phyloP scores from a whole-genome alignment of 1,140 invertebrate species.

The Papilio dardanus region DNA sequence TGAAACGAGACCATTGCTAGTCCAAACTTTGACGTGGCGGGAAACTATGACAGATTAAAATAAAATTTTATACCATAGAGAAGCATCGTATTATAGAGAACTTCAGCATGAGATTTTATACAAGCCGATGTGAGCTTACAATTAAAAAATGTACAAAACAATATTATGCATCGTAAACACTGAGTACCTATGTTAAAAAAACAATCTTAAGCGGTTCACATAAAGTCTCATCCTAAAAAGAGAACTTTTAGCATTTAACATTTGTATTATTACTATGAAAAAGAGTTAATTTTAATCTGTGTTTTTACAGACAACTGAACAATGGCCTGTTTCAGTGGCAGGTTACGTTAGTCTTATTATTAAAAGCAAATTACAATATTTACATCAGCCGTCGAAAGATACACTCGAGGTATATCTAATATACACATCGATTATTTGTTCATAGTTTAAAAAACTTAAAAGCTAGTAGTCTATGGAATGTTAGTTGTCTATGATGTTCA shows the following conservation, averaged over 20 bases:
- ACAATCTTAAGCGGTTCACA: background rate
- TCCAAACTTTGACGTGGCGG: slow-evolving; percentile 33
- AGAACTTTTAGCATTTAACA: background rate
- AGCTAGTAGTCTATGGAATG: slow-evolving; percentile 38
- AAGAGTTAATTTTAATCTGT: slow-evolving; percentile 29
- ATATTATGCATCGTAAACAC: too few species aligned
- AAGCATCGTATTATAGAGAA: background rate
- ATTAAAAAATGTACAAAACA: background rate
- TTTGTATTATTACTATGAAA: slow-evolving; percentile 19
- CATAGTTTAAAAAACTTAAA: slow-evolving; percentile 49
- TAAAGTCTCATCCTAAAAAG: slow-evolving; percentile 1
- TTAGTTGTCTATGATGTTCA: slow-evolving; percentile 72
- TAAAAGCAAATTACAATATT: slow-evolving; percentile 80
- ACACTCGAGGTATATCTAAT: slow-evolving; percentile 62
- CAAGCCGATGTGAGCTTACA: background rate
- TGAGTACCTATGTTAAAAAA: background rate
- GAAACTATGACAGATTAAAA: slow-evolving; percentile 5
- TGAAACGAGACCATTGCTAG: slow-evolving; percentile 79
- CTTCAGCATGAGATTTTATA: background rate
- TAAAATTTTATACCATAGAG: slow-evolving; percentile 14
- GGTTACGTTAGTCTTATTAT: slow-evolving; percentile 67
- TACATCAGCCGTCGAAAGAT: slow-evolving; percentile 68
- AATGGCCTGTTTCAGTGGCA: slow-evolving; percentile 79
- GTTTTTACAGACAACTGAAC: slow-evolving; percentile 54
- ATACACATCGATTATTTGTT: slow-evolving; percentile 69